Percentiles rank a stretch among this genome's conserved stretches.
These are phyloP conservation scores for Drosophila santomea DNA, from an alignment of 1,140 invertebrate species.

Conservation along the genomic window DNA sequence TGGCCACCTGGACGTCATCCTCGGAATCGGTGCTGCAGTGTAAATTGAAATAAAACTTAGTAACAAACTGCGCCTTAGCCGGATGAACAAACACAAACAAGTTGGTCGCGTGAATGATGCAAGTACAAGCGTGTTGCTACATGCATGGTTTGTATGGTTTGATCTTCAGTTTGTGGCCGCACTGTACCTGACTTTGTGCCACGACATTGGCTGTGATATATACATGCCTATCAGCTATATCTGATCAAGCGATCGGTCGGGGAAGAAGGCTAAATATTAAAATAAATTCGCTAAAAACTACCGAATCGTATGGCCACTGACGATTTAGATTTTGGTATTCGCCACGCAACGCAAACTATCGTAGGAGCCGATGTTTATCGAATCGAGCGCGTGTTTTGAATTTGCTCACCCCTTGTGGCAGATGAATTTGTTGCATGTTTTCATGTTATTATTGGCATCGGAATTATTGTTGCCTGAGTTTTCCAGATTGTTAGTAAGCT, in stretches of 20 bases:
- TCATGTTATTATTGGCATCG: neutral
- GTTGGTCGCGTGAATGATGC: conserved; percentile 7
- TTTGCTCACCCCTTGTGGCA: conserved; percentile 5
- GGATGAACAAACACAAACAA: conserved; percentile 6
- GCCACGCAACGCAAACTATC: neutral
- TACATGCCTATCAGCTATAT: conserved; percentile 19
- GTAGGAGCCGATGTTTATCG: conserved; percentile 7
- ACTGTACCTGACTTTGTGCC: conserved; percentile 63
- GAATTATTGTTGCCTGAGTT: neutral
- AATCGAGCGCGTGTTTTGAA: conserved; percentile 13
- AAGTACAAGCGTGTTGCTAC: conserved; percentile 46
- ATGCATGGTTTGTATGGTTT: conserved; percentile 6
- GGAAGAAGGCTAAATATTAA: neutral
- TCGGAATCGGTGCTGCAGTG: conserved; percentile 20
- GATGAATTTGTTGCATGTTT: neutral
- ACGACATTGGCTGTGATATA: conserved; percentile 59
- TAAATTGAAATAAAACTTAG: neutral
- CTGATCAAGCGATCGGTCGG: neutral
- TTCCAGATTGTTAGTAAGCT: neutral
- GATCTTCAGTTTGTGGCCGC: neutral
- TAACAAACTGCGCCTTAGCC: neutral
- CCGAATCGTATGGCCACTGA: neutral
- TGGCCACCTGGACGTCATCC: conserved; percentile 26
- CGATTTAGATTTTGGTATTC: conserved; percentile 6
- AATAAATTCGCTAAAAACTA: conserved; percentile 7